Conservation (phyloP, 2,113 vertebrate species). For the Paradoxurus hermaphroditus region DNA sequence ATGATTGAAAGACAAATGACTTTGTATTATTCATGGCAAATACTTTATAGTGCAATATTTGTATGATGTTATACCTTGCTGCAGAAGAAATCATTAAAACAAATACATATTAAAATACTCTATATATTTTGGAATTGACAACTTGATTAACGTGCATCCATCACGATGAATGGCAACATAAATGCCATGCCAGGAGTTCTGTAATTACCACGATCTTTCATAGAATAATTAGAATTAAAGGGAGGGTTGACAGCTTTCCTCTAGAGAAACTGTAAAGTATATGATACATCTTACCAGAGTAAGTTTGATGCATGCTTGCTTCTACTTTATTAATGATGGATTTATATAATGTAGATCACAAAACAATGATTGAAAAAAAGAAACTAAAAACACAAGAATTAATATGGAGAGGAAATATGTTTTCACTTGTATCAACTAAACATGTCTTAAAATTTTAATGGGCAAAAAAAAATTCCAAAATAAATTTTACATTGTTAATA, state of each 20-base stretch:
- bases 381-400: not conserved
- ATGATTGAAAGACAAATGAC: constrained; percentile 43
- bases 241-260: constrained; percentile 63
- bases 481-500: not conserved
- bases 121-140: constrained; percentile 63
- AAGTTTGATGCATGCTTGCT: constrained; percentile 15
- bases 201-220: constrained; percentile 80
- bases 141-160: constrained; percentile 73
- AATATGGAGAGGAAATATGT: not conserved
- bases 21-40: constrained; percentile 28
- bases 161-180: constrained; percentile 78
- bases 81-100: constrained; percentile 69
- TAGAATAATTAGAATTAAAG: constrained; percentile 69
- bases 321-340: constrained; percentile 47
- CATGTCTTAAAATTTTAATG: not conserved
- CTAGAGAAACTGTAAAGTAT: constrained; percentile 48
- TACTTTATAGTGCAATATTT: constrained; percentile 49
- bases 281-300: constrained; percentile 4
- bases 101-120: constrained; percentile 73
- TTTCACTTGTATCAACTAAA: not conserved
- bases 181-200: constrained; percentile 63
- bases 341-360: not conserved
- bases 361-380: not conserved
- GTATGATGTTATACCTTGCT: constrained; percentile 17
- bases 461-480: not conserved